A percentile compares a stretch with the other conserved stretches of the same genome.
These are phyloP conservation scores for Corythornis cristatus DNA, from an alignment of 2,113 vertebrate species.

Conservation along the genomic window DNA sequence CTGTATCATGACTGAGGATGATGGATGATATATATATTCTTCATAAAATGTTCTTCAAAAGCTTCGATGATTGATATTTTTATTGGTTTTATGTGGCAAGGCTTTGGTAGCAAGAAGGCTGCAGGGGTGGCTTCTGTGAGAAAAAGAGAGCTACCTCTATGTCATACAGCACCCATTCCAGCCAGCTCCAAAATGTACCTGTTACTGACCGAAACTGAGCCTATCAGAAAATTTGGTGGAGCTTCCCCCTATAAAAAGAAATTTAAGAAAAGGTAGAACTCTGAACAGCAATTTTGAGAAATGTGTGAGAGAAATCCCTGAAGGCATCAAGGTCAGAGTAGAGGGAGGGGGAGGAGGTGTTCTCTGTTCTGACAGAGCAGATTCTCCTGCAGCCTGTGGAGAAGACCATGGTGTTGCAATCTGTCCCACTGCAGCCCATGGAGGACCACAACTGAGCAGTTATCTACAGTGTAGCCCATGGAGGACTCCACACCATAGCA, in stretches of 20 bases:
- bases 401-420: not conserved
- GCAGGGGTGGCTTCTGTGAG: not conserved
- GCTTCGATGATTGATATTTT: not conserved
- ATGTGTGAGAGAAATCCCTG: not conserved
- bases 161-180: not conserved
- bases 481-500: not conserved
- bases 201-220: not conserved
- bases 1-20: not conserved
- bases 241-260: not conserved
- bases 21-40: not conserved
- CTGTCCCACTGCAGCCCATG: not conserved
- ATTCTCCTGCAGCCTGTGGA: not conserved
- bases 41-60: not conserved
- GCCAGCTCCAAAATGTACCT: not conserved
- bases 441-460: not conserved
- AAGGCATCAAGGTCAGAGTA: not conserved
- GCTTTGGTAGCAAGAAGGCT: not conserved
- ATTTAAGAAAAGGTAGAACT: not conserved
- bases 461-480: not conserved
- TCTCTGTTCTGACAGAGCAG: not conserved
- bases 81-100: not conserved
- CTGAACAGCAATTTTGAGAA: rapidly evolving
- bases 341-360: not conserved
- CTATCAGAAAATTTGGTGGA: not conserved
- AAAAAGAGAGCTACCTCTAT: not conserved